These are phyloP conservation scores for Mormyrus iriodes DNA, from an alignment of 2,113 vertebrate species.

Conservation along the genomic window DNA sequence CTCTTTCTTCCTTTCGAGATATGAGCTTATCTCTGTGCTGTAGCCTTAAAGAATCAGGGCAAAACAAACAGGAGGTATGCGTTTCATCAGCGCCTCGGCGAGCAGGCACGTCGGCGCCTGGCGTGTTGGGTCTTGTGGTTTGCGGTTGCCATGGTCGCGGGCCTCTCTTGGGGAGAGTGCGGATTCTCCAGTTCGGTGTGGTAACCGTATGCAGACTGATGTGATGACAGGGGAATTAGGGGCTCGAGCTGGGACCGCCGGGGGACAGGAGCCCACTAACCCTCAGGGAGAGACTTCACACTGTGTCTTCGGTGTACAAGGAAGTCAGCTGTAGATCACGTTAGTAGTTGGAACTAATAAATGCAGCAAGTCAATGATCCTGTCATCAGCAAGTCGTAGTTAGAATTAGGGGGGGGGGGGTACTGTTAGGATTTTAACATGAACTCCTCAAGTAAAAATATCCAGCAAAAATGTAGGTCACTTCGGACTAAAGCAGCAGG, in stretches of 20 bases:
- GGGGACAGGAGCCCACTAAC: no score
- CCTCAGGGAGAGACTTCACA: no score
- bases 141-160: slow-evolving; percentile 5
- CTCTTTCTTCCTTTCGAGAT: slow-evolving; percentile 18
- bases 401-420: no score
- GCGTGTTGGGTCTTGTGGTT: slow-evolving; percentile 50
- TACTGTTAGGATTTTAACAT: background rate
- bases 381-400: no score
- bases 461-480: background rate
- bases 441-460: background rate
- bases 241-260: no score
- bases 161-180: no score
- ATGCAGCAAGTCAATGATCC: no score
- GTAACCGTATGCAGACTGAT: background rate
- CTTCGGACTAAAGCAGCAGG: background rate
- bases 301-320: no score
- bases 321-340: no score
- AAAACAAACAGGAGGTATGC: background rate
- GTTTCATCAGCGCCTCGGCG: background rate
- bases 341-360: no score
- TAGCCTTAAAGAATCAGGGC: background rate
- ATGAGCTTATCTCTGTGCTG: slow-evolving; percentile 17
- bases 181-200: background rate
- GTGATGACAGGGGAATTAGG: no score
- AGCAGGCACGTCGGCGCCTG: slow-evolving; percentile 25